Evolutionary conservation across 1,140 invertebrate species (phyloP).

Genomic region (Apolygus lucorum): DNA sequence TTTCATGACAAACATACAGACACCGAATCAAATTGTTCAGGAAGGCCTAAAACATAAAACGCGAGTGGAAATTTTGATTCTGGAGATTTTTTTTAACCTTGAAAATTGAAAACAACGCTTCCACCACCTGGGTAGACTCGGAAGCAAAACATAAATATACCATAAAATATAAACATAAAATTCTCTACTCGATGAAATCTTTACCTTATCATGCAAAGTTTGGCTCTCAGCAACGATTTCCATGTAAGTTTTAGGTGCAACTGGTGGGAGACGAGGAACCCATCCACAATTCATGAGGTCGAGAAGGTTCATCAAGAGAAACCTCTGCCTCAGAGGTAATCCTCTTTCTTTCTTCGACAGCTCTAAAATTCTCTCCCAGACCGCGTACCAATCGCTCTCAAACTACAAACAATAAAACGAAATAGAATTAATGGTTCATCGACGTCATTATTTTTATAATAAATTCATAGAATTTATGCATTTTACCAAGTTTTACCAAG

Average conservation of each 20-base stretch:
- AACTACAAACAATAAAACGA: slow-evolving; percentile 19
- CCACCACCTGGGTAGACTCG: too few relatives aligned
- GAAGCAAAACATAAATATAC: too few relatives aligned
- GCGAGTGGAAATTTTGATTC: too few relatives aligned
- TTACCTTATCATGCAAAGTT: not conserved
- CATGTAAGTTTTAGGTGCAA: slow-evolving; percentile 4
- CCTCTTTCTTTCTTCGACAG: slow-evolving; percentile 22
- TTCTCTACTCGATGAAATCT: not conserved
- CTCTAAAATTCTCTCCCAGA: slow-evolving; percentile 20
- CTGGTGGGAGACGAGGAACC: slow-evolving; percentile 1
- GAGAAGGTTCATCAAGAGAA: slow-evolving; percentile 22
- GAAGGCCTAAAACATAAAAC: too few relatives aligned
- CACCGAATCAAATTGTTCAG: too few relatives aligned
- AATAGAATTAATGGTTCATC: too few relatives aligned
- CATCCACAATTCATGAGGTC: slow-evolving; percentile 23
- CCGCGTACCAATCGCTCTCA: slow-evolving; percentile 20
- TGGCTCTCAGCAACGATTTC: slow-evolving; percentile 22
- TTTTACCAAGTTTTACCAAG: too few relatives aligned
- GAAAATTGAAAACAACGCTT: too few relatives aligned
- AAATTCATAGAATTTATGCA: too few relatives aligned
- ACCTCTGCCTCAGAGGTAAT: slow-evolving; percentile 8
- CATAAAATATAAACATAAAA: not conserved
- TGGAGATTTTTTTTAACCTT: too few relatives aligned
- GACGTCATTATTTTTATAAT: too few relatives aligned
- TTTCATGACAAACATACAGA: too few relatives aligned